Evolutionary conservation across 1,140 invertebrate species (phyloP), one percentile per base, ranked within the genome.

Genomic region (Panagrolaimus sp.): DNA sequence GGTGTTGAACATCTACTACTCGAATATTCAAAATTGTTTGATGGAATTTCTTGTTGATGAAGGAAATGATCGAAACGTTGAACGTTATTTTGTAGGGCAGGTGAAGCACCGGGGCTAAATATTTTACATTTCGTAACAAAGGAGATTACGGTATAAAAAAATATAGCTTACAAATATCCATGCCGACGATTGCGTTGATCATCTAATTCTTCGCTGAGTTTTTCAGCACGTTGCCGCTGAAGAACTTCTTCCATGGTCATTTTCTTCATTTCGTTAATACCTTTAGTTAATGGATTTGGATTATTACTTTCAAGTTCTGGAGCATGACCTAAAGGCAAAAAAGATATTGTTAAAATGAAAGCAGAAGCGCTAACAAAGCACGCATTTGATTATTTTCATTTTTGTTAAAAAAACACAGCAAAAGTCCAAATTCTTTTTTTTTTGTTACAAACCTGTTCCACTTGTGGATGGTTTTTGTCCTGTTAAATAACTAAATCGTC

Each of bases 1-100:
- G 68, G 47, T 6, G 43, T 69, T 10, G n/a, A 63, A 45, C 68
- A 43, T 21, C 32, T 10, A 24, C 43, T 70, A 21, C 65, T 58
- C 15, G 32, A 38, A 26, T 47, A 46, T 32, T 38, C 38, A 14
- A 28, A 38, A 38, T 21, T 38, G 68, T 28, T 67, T n/a, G 43
- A 21, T 21, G 65, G 28, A 65, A 38, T 47, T 26, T 28, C 26
- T 15, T 15, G 45, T 15, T 28, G 17, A 12, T 62, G 65, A 12
- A 74, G 43, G n/a, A 74, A 32, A n/a, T 52, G 55, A 28, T 74
- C 73, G 6, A 74, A 65, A 8, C 73, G 55, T 38, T 52, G 24
- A 24, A 76, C 58, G 32, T 74, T 73, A 55, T 74, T 72, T 66
- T 76, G 74, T 8, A 74, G 38, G 6, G 66, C 17, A 32, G 74